Conservation (phyloP, 2,113 vertebrate species). For the Lucifuga dentata region DNA sequence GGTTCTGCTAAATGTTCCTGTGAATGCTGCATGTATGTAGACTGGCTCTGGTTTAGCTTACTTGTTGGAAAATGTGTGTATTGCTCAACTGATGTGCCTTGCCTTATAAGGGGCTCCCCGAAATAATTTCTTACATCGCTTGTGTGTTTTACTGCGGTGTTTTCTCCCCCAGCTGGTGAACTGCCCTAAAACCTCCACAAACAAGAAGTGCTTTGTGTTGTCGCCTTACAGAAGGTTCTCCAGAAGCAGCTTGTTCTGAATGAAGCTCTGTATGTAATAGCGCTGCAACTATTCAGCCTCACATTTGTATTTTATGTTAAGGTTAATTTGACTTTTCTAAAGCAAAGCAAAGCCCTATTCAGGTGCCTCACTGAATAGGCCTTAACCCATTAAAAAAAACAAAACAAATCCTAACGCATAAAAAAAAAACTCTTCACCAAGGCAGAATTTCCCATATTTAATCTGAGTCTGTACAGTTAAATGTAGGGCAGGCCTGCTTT, state of each 20-base stretch:
- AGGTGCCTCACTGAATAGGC: too few species aligned
- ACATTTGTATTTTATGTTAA: too few species aligned
- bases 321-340: too few species aligned
- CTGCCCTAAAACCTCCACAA: conserved; percentile 9
- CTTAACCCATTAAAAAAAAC: too few species aligned
- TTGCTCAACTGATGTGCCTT: conserved; percentile 12
- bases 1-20: neutral
- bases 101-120: conserved; percentile 19
- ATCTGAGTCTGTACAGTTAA: neutral
- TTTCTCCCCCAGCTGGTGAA: conserved; percentile 24
- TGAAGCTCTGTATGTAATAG: conserved; percentile 11
- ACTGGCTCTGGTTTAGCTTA: neutral
- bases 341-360: too few species aligned
- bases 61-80: conserved; percentile 33
- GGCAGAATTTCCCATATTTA: too few species aligned
- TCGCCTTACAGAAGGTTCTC: conserved; percentile 27
- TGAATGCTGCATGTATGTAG: conserved; percentile 14
- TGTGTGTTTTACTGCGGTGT: conserved; percentile 21
- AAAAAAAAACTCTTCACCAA: too few species aligned
- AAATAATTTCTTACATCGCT: conserved; percentile 18
- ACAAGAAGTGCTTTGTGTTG: conserved; percentile 67
- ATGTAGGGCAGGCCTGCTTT: neutral
- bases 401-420: too few species aligned
- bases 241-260: conserved; percentile 45
- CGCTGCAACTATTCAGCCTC: too few species aligned